These are phyloP conservation scores for Linnaemya tessellans DNA, from an alignment of 2,888 invertebrate species.

Conservation along the genomic window DNA sequence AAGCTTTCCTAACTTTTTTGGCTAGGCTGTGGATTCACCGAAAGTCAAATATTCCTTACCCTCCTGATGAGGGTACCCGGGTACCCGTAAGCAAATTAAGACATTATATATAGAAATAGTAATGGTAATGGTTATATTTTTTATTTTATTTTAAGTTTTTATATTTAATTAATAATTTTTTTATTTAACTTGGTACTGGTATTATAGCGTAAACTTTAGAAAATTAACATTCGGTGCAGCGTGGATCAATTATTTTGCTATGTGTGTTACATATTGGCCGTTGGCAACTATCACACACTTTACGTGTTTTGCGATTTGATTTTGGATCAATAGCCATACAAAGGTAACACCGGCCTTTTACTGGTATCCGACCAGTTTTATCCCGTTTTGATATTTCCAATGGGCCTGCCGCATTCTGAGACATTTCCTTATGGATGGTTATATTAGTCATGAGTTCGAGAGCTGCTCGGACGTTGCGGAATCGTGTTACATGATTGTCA, in stretches of 20 bases:
- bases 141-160: too few relatives aligned
- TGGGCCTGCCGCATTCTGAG: background rate
- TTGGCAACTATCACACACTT: too few relatives aligned
- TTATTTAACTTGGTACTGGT: too few relatives aligned
- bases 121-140: background rate
- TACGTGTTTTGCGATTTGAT: conserved; percentile 18
- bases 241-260: too few relatives aligned
- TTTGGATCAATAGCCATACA: conserved; percentile 8
- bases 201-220: too few relatives aligned
- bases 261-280: too few relatives aligned
- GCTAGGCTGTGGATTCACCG: background rate
- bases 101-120: conserved; percentile 5
- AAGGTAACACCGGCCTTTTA: conserved; percentile 14
- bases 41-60: conserved; percentile 16
- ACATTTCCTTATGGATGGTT: conserved; percentile 3
- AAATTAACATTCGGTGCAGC: too few relatives aligned
- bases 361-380: conserved; percentile 1
- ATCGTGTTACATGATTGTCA: background rate
- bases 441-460: background rate
- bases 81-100: background rate
- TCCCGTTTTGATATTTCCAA: background rate
- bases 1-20: conserved; percentile 8
- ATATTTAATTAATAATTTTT: too few relatives aligned
- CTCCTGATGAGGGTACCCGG: conserved; percentile 4
- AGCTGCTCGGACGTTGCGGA: conserved; percentile 1